Evolutionary conservation across 2,113 vertebrate species (phyloP), one percentile per base, ranked within the genome.

Genomic region (Gallinago media): DNA sequence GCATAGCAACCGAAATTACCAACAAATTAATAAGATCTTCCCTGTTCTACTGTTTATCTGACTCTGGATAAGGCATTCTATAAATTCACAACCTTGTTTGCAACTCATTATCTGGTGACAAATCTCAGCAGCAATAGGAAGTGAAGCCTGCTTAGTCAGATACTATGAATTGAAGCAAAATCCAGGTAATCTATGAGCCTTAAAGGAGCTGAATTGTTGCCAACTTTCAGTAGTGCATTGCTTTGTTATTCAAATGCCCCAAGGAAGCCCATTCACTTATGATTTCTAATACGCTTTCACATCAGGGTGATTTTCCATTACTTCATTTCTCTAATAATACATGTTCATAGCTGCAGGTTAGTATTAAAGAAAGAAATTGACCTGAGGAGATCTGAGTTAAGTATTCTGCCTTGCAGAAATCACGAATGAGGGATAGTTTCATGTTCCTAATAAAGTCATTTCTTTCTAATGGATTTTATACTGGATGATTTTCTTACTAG

Each of bases 291-390:
- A 86, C 6, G 6, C 56, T 93, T 94, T 96, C 95, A 93, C 92
- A 91, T 96, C 88, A 95, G 84, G 75, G 81, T 92, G 90, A 93
- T 96, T 97, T 97, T 92, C 83, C 58, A 90, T 97, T 92, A 96
- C 71, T 92, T 85, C 89, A 88, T 89, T 96, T 92, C 75, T 91
- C 77, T 96, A 90, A 81, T 94, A 97, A 91, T 76, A 81, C 80
- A 67, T 84, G 74, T 84, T 95, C 84, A 83, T 91, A 94, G 92
- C 96, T 96, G 65, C 4, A 4, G 58, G 90, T 96, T 92, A 92
- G 50, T 62, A 67, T 94, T 94, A 95, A 88, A 94, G 86, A 86
- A 82, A 95, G 59, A 78, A 92, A 92, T 49, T 89, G 74, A 96
- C 86, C 92, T 70, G 59, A 94, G 92, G 78, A 95, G 21, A 75